These are phyloP conservation scores for Molorchus minor DNA, from an alignment of 2,888 invertebrate genomes.

Conservation along the genomic window DNA sequence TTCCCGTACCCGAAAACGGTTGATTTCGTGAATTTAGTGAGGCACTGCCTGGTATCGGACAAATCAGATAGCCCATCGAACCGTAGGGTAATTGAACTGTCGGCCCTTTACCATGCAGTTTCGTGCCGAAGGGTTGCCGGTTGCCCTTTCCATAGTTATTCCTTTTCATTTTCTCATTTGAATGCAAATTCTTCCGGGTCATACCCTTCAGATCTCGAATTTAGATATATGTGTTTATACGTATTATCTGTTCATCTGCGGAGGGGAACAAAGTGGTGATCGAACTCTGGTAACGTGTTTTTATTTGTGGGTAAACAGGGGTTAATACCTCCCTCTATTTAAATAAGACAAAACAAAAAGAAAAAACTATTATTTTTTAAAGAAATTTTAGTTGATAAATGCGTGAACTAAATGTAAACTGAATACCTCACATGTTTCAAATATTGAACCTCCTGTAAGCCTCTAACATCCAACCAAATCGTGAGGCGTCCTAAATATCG, in stretches of 20 bases:
- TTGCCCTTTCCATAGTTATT: constrained; percentile 18
- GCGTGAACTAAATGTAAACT: background rate
- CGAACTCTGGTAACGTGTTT: no score
- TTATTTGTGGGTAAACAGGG: background rate
- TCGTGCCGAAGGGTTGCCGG: constrained; percentile 42
- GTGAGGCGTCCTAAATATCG: no score
- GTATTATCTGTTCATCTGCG: constrained; percentile 48
- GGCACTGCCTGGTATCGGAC: constrained; percentile 31
- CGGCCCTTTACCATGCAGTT: constrained; percentile 41
- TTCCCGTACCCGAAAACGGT: no score
- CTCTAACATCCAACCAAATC: no score
- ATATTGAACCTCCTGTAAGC: no score
- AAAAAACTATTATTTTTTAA: background rate
- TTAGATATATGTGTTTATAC: constrained; percentile 48
- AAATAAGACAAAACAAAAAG: no score
- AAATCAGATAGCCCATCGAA: constrained; percentile 52
- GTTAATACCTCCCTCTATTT: no score
- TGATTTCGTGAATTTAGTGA: no score
- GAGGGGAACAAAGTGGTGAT: background rate
- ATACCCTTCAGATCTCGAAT: constrained; percentile 43
- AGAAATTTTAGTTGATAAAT: background rate
- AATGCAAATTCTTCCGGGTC: constrained; percentile 47
- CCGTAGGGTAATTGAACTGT: constrained; percentile 43
- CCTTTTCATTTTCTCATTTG: constrained; percentile 42
- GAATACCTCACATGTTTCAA: no score